phyloP scores from a whole-genome alignment of 92 coral and sea anemone species.

The Muricea muricata region DNA sequence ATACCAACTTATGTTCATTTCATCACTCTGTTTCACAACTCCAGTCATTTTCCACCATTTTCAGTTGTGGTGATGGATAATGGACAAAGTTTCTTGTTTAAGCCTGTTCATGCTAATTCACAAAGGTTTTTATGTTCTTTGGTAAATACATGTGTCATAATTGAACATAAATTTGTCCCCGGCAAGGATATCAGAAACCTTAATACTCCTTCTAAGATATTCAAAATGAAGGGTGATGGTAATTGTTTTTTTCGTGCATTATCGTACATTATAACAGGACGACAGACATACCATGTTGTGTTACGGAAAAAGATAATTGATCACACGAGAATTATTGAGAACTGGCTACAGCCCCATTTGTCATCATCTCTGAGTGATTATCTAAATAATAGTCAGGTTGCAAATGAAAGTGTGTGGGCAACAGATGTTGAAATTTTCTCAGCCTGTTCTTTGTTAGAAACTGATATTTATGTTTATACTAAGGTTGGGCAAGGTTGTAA shows the following conservation, averaged over 20 bases:
- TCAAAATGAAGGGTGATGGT: not conserved
- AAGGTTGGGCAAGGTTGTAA: conserved; percentile 38
- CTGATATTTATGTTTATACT: conserved; percentile 62
- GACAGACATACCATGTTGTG: no score
- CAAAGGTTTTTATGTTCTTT: not conserved
- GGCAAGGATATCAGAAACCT: not conserved
- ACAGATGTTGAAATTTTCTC: no score
- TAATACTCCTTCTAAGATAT: no score
- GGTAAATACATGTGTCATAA: not conserved
- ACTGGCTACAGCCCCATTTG: no score
- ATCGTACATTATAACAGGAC: no score
- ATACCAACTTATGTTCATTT: not conserved
- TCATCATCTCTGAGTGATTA: no score
- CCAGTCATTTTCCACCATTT: not conserved
- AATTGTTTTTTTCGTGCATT: not conserved
- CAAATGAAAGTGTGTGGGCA: no score
- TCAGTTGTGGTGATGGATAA: not conserved
- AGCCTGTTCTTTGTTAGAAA: no score
- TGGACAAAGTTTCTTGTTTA: not conserved
- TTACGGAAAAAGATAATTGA: no score
- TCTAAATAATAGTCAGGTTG: no score
- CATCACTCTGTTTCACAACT: not conserved
- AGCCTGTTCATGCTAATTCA: not conserved
- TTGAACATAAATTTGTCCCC: not conserved
- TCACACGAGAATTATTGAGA: no score